Percentiles rank a stretch among this genome's conserved stretches.
Evolutionary conservation across 2,113 vertebrate genomes (phyloP).

Genomic region (Apaloderma vittatum): DNA sequence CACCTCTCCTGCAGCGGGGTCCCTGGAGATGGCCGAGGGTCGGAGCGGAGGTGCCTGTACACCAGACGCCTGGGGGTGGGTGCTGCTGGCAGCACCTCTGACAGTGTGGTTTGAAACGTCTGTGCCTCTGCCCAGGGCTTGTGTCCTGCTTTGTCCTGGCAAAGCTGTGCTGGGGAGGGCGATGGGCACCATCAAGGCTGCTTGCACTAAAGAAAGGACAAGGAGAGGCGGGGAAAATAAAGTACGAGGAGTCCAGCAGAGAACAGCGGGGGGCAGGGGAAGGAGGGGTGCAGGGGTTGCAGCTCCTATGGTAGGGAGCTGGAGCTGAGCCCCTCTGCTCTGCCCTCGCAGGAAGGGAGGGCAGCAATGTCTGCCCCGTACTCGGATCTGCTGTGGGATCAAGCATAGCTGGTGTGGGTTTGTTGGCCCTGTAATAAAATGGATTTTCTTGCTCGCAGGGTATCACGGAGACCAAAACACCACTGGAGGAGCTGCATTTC

Average conservation of each 20-base stretch:
- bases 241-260: background rate
- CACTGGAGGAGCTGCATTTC: background rate
- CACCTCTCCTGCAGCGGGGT: background rate
- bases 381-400: background rate
- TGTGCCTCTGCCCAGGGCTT: background rate
- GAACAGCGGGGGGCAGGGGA: accelerated
- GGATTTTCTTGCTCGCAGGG: accelerated
- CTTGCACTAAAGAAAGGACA: background rate
- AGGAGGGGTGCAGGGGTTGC: background rate
- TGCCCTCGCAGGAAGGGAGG: background rate
- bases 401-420: background rate
- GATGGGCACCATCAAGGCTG: background rate
- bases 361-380: accelerated
- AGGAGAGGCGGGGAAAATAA: background rate
- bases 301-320: background rate
- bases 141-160: background rate
- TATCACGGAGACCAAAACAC: background rate
- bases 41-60: background rate
- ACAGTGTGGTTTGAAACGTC: background rate
- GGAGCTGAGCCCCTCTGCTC: background rate
- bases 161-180: background rate
- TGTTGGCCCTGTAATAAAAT: background rate
- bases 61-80: background rate
- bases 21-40: background rate
- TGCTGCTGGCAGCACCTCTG: background rate